Evolutionary conservation across 53 echinoderm and acorn worm species (phyloP).

Genomic region (Paracentrotus lividus): DNA sequence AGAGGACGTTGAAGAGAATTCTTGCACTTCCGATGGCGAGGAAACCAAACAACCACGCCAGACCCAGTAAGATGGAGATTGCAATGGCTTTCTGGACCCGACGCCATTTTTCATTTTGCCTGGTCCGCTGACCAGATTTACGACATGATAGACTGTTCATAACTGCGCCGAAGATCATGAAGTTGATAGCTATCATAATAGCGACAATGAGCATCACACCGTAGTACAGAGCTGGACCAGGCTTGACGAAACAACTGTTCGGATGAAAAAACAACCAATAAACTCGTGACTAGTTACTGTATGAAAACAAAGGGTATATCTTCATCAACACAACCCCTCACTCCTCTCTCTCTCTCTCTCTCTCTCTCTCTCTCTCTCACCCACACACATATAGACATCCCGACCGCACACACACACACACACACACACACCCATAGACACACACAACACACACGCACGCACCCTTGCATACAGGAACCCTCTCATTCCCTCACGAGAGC

Average conservation of each 20-base stretch:
- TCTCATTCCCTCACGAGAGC: too few relatives aligned
- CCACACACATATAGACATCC: too few relatives aligned
- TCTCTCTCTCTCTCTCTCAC: background rate
- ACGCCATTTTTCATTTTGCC: background rate
- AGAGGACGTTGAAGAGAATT: slow-evolving; percentile 81
- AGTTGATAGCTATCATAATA: slow-evolving; percentile 45
- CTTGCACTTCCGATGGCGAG: slow-evolving; percentile 74
- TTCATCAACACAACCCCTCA: too few relatives aligned
- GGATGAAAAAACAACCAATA: background rate
- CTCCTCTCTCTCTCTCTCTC: too few relatives aligned
- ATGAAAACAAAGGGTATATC: too few relatives aligned
- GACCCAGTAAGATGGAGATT: slow-evolving; percentile 80
- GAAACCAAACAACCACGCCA: slow-evolving; percentile 89
- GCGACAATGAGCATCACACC: slow-evolving; percentile 60
- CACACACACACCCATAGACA: background rate
- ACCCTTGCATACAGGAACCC: too few relatives aligned
- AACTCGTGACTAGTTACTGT: too few relatives aligned
- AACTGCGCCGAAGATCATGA: slow-evolving; percentile 64
- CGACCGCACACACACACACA: background rate
- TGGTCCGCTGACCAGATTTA: slow-evolving; percentile 14
- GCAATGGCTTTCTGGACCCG: slow-evolving; percentile 78
- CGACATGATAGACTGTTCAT: slow-evolving; percentile 65
- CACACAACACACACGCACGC: background rate
- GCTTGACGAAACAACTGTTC: slow-evolving; percentile 53
- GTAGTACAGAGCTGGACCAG: slow-evolving; percentile 56